Evolutionary conservation across 2,888 invertebrate genomes (phyloP).

Genomic region (Eutolmus rufibarbis): DNA sequence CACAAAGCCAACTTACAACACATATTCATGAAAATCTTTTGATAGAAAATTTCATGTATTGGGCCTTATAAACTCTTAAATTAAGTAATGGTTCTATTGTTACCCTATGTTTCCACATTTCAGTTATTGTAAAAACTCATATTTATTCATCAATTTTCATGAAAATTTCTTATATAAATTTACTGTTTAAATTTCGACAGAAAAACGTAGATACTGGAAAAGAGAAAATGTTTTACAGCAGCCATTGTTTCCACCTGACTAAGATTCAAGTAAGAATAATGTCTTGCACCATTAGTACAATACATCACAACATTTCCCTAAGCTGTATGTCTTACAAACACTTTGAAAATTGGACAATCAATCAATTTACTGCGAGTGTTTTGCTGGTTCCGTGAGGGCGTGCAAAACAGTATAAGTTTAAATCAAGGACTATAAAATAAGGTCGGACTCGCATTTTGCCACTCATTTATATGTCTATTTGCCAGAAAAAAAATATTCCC

Average conservation of each 20-base stretch:
- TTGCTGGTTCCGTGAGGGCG: background rate
- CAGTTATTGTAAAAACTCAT: too few species aligned
- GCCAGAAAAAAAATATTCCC: conserved; percentile 4
- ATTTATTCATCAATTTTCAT: too few species aligned
- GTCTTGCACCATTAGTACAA: background rate
- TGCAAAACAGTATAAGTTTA: conserved; percentile 3
- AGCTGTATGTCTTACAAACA: background rate
- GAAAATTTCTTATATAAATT: too few species aligned
- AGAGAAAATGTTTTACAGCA: too few species aligned
- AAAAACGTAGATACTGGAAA: too few species aligned
- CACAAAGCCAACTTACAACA: too few species aligned
- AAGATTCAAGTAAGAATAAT: background rate
- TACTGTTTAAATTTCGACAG: too few species aligned
- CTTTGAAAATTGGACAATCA: background rate
- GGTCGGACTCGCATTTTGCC: background rate
- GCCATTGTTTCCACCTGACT: background rate
- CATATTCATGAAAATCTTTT: too few species aligned
- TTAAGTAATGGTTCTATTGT: too few species aligned
- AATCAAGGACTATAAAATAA: conserved; percentile 10
- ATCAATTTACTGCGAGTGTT: background rate
- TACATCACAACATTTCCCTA: background rate
- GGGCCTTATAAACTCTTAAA: too few species aligned
- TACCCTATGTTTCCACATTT: too few species aligned
- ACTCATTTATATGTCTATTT: conserved; percentile 8
- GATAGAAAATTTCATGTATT: too few species aligned